Percentiles rank a stretch among this genome's conserved stretches.
These are phyloP conservation scores for Arion vulgaris DNA, from an alignment of 1,140 invertebrate genomes.

Conservation along the genomic window DNA sequence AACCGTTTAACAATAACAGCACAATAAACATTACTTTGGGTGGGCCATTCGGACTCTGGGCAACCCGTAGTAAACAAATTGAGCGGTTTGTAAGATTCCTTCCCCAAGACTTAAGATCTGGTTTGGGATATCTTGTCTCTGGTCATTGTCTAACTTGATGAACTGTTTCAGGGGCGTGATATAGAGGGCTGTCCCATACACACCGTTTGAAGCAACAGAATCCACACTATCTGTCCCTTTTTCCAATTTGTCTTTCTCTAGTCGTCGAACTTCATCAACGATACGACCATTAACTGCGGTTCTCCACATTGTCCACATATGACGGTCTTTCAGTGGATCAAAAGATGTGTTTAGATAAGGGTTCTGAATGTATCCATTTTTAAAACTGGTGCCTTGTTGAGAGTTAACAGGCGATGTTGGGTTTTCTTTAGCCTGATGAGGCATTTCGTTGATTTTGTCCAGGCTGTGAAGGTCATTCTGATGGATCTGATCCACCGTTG, in stretches of 20 bases:
- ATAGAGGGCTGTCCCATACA: constrained; percentile 32
- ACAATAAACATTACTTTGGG: background rate
- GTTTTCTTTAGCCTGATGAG: background rate
- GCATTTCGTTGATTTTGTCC: background rate
- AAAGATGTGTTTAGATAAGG: constrained; percentile 39
- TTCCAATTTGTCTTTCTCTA: background rate
- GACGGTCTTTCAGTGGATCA: constrained; percentile 49
- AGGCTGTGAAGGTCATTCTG: constrained; percentile 24
- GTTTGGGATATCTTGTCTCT: constrained; percentile 10
- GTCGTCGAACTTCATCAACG: constrained; percentile 36
- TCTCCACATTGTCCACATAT: constrained; percentile 51
- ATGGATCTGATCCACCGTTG: constrained; percentile 13
- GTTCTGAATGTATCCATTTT: background rate
- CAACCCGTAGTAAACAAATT: constrained; percentile 46
- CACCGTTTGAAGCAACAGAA: background rate
- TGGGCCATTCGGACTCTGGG: constrained; percentile 29
- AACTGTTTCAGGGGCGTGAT: constrained; percentile 40
- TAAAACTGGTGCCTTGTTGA: background rate
- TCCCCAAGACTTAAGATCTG: constrained; percentile 20
- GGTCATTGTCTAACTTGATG: constrained; percentile 33
- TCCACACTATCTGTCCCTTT: background rate
- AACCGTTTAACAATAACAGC: constrained; percentile 24
- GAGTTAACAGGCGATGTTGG: background rate
- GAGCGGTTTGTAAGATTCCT: constrained; percentile 23
- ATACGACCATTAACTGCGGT: constrained; percentile 48